Evolutionary conservation across 2,113 vertebrate genomes (phyloP).

Genomic region (Trachemys scripta): DNA sequence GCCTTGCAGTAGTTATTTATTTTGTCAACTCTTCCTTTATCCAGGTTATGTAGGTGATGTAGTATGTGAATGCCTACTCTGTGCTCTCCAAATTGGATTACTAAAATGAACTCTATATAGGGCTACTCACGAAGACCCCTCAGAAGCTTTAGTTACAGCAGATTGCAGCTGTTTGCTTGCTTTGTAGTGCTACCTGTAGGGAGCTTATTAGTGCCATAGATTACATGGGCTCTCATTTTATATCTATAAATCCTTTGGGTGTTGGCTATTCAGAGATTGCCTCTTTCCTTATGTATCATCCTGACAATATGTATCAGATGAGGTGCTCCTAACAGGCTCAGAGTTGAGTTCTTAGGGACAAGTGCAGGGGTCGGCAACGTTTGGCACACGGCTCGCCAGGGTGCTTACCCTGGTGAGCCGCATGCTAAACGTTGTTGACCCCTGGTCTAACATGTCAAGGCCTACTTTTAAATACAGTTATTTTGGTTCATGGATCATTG

Average conservation of each 20-base stretch:
- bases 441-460: neutral
- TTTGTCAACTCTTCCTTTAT: neutral
- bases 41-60: neutral
- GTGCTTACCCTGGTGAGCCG: too few species aligned
- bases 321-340: neutral
- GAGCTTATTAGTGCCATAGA: neutral
- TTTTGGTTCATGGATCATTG: neutral
- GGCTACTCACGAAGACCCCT: neutral
- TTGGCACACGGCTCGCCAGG: too few species aligned
- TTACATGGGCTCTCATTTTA: neutral
- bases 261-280: neutral
- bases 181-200: neutral
- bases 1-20: neutral
- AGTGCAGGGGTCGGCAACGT: neutral
- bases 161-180: conserved; percentile 13
- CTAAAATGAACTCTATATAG: neutral
- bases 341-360: neutral
- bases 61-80: neutral
- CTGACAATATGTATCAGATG: neutral
- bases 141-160: neutral
- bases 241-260: neutral
- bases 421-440: too few species aligned
- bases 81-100: neutral
- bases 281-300: neutral
- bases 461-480: neutral